phyloP scores from a whole-genome alignment of 2,888 invertebrate genomes.

The Diarsia rubi region DNA sequence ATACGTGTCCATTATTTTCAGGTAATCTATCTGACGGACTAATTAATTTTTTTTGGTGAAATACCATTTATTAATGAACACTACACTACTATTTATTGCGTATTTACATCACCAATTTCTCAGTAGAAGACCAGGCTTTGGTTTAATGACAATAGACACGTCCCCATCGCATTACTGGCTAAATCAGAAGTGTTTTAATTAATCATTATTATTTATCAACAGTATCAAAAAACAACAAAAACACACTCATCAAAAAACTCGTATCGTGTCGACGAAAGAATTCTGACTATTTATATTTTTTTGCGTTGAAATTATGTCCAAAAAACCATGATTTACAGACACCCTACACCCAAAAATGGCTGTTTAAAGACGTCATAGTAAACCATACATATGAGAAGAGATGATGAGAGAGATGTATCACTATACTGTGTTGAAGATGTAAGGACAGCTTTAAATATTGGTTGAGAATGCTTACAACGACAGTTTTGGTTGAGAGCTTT shows the following conservation, averaged over 20 bases:
- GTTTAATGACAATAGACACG: neutral
- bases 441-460: conserved; percentile 14
- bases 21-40: too few relatives aligned
- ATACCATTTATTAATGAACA: neutral
- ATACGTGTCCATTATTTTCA: too few relatives aligned
- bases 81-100: neutral
- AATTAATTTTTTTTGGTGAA: too few relatives aligned
- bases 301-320: too few relatives aligned
- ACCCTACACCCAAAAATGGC: conserved; percentile 16
- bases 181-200: neutral
- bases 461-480: conserved; percentile 7
- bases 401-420: too few relatives aligned
- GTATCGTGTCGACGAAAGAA: too few relatives aligned
- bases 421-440: neutral
- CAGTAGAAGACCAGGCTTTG: neutral
- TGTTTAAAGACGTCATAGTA: conserved; percentile 10
- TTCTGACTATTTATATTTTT: neutral
- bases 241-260: too few relatives aligned
- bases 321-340: neutral
- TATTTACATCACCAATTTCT: neutral
- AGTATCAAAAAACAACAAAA: too few relatives aligned
- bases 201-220: neutral
- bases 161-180: neutral
- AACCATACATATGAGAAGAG: conserved; percentile 13
- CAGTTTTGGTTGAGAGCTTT: neutral